Percentiles rank a stretch among this genome's conserved stretches.
Evolutionary conservation across 2,113 vertebrate genomes (phyloP).

Genomic region (Pagrus major): DNA sequence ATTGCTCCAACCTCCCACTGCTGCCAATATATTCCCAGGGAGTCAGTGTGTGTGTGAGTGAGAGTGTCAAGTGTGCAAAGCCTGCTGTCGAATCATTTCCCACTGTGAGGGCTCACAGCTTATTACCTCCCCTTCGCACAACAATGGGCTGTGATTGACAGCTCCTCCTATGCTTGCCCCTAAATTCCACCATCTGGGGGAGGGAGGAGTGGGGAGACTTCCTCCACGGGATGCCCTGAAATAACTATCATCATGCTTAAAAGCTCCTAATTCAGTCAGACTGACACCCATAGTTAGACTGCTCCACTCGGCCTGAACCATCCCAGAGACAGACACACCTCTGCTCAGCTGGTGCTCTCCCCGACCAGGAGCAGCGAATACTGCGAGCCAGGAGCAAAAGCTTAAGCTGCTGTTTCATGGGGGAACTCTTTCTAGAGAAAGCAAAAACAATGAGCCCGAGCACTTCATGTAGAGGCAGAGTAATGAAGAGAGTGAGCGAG

Average conservation of each 20-base stretch:
- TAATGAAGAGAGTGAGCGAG: constrained; percentile 61
- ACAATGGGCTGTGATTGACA: constrained; percentile 76
- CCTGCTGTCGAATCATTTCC: constrained; percentile 62
- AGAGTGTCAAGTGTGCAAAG: constrained; percentile 44
- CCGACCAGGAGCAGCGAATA: background rate
- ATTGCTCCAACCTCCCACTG: constrained; percentile 55
- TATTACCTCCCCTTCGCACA: constrained; percentile 70
- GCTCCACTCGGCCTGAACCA: constrained; percentile 32
- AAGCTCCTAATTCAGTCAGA: constrained; percentile 68
- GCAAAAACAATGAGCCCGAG: constrained; percentile 62
- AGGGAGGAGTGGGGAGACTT: constrained; percentile 31
- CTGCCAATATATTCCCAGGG: constrained; percentile 62
- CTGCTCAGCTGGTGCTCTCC: constrained; percentile 22
- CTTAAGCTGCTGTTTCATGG: constrained; percentile 5
- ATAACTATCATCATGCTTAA: constrained; percentile 76
- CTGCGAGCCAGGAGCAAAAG: background rate
- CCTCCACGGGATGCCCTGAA: constrained; percentile 65
- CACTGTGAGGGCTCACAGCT: constrained; percentile 70
- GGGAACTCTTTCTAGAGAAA: constrained; percentile 33
- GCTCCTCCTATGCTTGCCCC: constrained; percentile 53
- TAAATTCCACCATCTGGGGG: constrained; percentile 38
- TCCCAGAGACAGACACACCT: constrained; percentile 32
- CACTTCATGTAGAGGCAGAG: constrained; percentile 43
- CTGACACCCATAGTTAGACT: constrained; percentile 63
- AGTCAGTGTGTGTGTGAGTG: constrained; percentile 22